Evolutionary conservation across 2,888 invertebrate species (phyloP).

Genomic region (Ceraclea dissimilis): DNA sequence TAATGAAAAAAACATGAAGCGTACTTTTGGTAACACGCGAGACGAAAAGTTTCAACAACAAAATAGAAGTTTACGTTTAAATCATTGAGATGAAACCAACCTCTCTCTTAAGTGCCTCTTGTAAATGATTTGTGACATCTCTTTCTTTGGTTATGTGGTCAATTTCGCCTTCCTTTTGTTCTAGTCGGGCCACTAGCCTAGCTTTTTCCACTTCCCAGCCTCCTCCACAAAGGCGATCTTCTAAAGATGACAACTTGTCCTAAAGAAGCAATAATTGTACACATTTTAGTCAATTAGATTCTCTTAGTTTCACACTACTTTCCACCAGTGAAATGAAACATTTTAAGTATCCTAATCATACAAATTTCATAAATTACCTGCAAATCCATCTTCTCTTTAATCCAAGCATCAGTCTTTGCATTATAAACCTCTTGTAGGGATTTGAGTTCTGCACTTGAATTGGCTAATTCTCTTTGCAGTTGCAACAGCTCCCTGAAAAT

Average conservation of each 20-base stretch:
- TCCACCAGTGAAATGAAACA: no score
- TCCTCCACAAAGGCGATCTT: constrained; percentile 47
- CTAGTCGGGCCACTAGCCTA: constrained; percentile 59
- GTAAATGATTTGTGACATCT: constrained; percentile 60
- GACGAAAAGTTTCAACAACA: no score
- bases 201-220: constrained; percentile 60
- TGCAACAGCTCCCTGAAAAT: constrained; percentile 51
- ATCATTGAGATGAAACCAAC: constrained; percentile 30
- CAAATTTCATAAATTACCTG: no score
- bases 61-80: no score
- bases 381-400: constrained; percentile 61
- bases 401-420: constrained; percentile 60
- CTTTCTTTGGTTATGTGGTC: constrained; percentile 61
- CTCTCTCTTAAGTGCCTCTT: constrained; percentile 62
- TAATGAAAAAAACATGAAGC: constrained; percentile 11
- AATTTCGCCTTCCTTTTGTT: constrained; percentile 68
- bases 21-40: no score
- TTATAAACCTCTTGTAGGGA: constrained; percentile 57
- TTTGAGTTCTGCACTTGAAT: constrained; percentile 57
- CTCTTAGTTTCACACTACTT: no score
- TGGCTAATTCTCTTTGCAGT: constrained; percentile 54
- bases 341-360: no score
- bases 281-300: background rate
- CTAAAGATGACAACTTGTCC: constrained; percentile 41
- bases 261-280: constrained; percentile 26